These are phyloP conservation scores for Gulo gulo DNA, from an alignment of 2,113 vertebrate species.

Conservation along the genomic window DNA sequence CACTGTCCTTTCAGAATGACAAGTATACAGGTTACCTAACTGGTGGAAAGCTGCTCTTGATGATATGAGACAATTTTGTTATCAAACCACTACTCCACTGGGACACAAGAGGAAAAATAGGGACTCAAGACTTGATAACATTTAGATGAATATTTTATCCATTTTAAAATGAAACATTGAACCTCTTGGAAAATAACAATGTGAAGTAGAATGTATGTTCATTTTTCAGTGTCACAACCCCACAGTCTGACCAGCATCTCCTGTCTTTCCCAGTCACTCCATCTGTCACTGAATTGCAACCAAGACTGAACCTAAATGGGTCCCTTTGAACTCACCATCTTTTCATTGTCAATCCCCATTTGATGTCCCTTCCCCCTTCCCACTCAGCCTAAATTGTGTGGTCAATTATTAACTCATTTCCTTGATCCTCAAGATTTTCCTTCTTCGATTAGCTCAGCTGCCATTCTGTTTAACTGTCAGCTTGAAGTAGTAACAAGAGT, in stretches of 20 bases:
- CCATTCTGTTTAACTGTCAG: neutral
- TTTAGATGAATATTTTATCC: neutral
- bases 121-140: neutral
- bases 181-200: neutral
- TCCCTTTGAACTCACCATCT: neutral
- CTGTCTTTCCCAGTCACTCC: no score
- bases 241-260: neutral
- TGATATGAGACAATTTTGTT: neutral
- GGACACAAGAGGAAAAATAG: neutral
- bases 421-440: neutral
- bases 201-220: neutral
- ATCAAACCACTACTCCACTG: neutral
- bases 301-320: neutral
- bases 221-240: neutral
- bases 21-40: neutral
- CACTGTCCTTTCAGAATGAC: neutral
- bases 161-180: neutral
- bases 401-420: neutral
- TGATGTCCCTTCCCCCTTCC: no score
- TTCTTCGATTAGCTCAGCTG: neutral
- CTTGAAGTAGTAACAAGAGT: no score
- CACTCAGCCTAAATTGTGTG: neutral
- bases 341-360: neutral
- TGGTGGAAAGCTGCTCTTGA: neutral
- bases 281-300: neutral